These are phyloP conservation scores for Microplitis deprimator DNA, from an alignment of 2,888 invertebrate species.

Conservation along the genomic window DNA sequence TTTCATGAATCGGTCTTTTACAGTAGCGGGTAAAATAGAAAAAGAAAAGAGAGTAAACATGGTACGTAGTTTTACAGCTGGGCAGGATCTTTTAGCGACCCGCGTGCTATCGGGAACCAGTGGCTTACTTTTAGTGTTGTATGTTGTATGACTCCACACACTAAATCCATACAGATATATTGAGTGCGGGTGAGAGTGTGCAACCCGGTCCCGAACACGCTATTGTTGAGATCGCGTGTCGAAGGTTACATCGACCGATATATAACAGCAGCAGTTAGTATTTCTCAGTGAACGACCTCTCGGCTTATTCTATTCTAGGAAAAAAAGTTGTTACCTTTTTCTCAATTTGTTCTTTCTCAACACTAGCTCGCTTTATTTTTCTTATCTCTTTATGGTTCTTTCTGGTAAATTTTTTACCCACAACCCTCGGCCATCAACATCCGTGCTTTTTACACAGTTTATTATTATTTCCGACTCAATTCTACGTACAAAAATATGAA, in stretches of 20 bases:
- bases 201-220: conserved; percentile 21
- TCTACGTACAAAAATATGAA: not conserved
- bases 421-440: not conserved
- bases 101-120: conserved; percentile 42
- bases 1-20: conserved; percentile 31
- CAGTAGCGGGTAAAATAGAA: conserved; percentile 49
- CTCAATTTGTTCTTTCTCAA: conserved; percentile 14
- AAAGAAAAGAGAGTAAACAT: not conserved
- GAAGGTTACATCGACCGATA: conserved; percentile 64
- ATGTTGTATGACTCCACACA: not conserved
- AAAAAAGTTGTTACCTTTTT: not conserved
- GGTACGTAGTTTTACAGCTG: conserved; percentile 54
- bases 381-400: not conserved
- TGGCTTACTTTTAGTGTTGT: conserved; percentile 49
- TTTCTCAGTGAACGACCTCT: conserved; percentile 18
- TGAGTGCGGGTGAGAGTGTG: conserved; percentile 8
- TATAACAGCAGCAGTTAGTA: conserved; percentile 5
- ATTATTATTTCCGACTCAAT: conserved; percentile 1
- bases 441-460: not conserved
- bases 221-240: conserved; percentile 61
- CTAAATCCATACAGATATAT: not conserved
- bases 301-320: not conserved
- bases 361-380: not conserved
- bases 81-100: conserved; percentile 36
- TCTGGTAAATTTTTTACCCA: not conserved